A percentile compares a stretch with the other conserved stretches of the same genome.
Conservation (phyloP, 2,797 vertebrate genomes). For the Hephaestus fuliginosus region DNA sequence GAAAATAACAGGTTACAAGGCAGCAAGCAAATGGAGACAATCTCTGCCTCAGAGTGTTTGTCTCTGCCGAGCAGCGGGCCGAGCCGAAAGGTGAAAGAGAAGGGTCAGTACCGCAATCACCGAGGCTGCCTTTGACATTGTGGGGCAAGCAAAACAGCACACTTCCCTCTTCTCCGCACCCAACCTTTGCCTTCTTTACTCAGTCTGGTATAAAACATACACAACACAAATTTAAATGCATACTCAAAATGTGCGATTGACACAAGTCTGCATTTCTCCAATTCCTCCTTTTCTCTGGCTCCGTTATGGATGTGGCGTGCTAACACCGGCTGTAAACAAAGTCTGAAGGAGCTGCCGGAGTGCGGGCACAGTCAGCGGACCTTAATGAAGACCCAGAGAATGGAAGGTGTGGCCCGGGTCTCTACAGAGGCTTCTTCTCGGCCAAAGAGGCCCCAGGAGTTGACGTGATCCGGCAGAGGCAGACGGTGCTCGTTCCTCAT, state of each 20-base stretch:
- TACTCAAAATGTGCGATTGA: conserved; percentile 19
- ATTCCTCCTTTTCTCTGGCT: conserved; percentile 9
- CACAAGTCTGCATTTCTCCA: conserved; percentile 11
- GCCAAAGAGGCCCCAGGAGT: conserved; percentile 53
- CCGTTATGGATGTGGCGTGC: not conserved
- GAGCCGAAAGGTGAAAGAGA: conserved; percentile 55
- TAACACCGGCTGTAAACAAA: conserved; percentile 38
- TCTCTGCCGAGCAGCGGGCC: conserved; percentile 40
- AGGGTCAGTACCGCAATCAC: conserved; percentile 58
- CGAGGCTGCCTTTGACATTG: conserved; percentile 43
- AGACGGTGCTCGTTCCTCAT: conserved; percentile 46
- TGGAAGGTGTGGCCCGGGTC: conserved; percentile 39
- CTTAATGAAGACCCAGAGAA: conserved; percentile 53
- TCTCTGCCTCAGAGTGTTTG: conserved; percentile 48
- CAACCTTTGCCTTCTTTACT: conserved; percentile 39
- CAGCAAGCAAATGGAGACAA: conserved; percentile 53
- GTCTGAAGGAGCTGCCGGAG: conserved; percentile 4
- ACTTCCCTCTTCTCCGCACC: conserved; percentile 12
- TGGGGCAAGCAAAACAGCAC: conserved; percentile 28
- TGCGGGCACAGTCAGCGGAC: conserved; percentile 11
- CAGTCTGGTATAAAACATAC: conserved; percentile 29
- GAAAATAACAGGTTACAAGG: conserved; percentile 67
- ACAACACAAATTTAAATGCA: conserved; percentile 24
- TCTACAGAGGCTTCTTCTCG: conserved; percentile 41
- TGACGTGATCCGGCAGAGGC: conserved; percentile 48